Percentiles rank a stretch among this genome's conserved stretches.
Conservation (phyloP, 2,797 vertebrate genomes). For the Otus scops region DNA sequence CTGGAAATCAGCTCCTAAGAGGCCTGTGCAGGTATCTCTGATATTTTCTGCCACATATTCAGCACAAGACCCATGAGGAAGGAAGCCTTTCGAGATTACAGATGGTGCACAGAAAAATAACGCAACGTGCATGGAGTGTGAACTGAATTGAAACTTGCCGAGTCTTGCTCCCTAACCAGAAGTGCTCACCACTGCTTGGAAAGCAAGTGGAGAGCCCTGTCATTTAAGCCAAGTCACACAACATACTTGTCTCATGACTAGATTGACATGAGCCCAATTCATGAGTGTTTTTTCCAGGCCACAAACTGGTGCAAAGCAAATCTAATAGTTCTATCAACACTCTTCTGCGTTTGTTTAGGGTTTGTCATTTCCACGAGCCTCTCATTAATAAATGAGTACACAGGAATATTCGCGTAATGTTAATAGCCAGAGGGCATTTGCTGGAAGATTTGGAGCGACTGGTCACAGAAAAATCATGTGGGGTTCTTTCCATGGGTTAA, state of each 20-base stretch:
- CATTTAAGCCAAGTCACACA: constrained; percentile 38
- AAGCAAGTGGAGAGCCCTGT: not conserved
- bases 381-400: not conserved
- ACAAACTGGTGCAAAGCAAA: constrained; percentile 25
- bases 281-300: constrained; percentile 13
- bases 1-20: not conserved
- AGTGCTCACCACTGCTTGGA: fast-evolving
- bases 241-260: constrained; percentile 40
- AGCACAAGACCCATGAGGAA: not conserved
- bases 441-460: not conserved
- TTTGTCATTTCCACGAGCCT: not conserved
- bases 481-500: not conserved
- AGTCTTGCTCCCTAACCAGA: not conserved
- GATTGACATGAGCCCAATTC: constrained; percentile 17
- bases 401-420: not conserved
- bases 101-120: constrained; percentile 6
- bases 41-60: not conserved
- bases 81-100: not conserved
- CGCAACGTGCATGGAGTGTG: not conserved
- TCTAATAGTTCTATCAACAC: constrained; percentile 10
- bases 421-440: not conserved
- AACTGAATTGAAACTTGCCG: not conserved
- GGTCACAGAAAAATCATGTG: not conserved
- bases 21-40: not conserved
- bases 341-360: constrained; percentile 8